phyloP scores from a whole-genome alignment of 92 coral and sea anemone genomes.

The Porites cylindrica region DNA sequence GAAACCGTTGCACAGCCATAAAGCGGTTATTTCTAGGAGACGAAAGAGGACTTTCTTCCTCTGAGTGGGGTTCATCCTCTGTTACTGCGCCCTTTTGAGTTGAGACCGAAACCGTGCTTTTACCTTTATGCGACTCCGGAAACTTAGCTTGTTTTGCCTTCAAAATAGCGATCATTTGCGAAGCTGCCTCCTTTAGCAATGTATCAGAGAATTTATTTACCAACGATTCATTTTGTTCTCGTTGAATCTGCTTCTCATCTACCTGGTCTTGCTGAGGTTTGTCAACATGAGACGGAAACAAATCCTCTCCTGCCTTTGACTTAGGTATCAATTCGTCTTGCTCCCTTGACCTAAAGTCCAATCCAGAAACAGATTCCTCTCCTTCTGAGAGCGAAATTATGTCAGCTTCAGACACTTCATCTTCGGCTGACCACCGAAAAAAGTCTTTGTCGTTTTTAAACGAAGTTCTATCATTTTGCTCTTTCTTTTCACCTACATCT shows the following conservation, averaged over 20 bases:
- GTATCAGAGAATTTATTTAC: slow-evolving; percentile 77
- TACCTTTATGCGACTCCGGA: slow-evolving; percentile 17
- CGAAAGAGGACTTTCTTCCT: slow-evolving; percentile 27
- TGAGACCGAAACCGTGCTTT: slow-evolving; percentile 12
- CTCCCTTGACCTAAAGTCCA: slow-evolving; percentile 47
- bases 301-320: slow-evolving; percentile 13
- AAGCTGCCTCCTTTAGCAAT: slow-evolving; percentile 85
- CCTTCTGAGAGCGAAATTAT: slow-evolving; percentile 67
- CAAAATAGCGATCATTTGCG: slow-evolving; percentile 92
- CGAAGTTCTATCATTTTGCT: slow-evolving; percentile 1
- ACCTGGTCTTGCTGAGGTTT: slow-evolving; percentile 22
- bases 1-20: slow-evolving; percentile 78
- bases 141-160: slow-evolving; percentile 68
- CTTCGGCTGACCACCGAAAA: slow-evolving; percentile 29
- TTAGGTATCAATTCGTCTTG: slow-evolving; percentile 8
- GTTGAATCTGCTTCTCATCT: slow-evolving; percentile 2
- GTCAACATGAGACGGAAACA: slow-evolving; percentile 27
- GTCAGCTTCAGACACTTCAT: slow-evolving; percentile 67
- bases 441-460: slow-evolving; percentile 31
- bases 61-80: slow-evolving; percentile 39
- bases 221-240: slow-evolving; percentile 47
- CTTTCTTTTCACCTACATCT: not conserved
- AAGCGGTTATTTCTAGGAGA: slow-evolving; percentile 41
- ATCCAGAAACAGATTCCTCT: slow-evolving; percentile 67
- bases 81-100: no score